Conservation (phyloP, 2,797 vertebrate species). For the Otolemur crassicaudatus region DNA sequence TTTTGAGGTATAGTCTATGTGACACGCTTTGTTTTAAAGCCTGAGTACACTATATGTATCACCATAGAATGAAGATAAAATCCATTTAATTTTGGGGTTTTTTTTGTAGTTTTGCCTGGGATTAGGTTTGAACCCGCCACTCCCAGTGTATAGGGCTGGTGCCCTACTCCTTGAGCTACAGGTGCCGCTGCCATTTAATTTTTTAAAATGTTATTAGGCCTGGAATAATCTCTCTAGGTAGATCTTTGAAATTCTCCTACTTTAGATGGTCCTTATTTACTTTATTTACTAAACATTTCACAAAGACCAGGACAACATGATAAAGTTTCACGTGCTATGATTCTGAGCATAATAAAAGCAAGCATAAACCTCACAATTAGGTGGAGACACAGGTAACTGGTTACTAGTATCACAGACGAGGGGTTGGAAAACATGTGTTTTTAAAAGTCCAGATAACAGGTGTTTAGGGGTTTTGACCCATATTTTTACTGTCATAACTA, state of each 20-base stretch:
- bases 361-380: not conserved
- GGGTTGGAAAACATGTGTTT: not conserved
- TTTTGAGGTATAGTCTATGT: not conserved
- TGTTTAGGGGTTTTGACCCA: not conserved
- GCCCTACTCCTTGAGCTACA: too few species aligned
- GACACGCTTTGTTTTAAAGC: not conserved
- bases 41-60: too few species aligned
- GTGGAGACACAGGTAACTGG: not conserved
- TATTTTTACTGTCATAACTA: not conserved
- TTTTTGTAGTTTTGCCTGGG: too few species aligned
- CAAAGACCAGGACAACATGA: not conserved
- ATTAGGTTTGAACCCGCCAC: too few species aligned
- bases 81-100: too few species aligned
- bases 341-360: not conserved
- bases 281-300: not conserved
- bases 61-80: not conserved
- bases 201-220: not conserved
- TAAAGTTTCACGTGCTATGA: not conserved
- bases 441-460: not conserved
- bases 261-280: not conserved
- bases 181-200: too few species aligned
- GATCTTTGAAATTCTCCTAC: not conserved
- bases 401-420: not conserved
- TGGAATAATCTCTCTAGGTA: not conserved
- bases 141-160: too few species aligned